Base-by-base conservation (phyloP, 2,797 vertebrate genomes). In the Atherinosoma microstoma region DNA sequence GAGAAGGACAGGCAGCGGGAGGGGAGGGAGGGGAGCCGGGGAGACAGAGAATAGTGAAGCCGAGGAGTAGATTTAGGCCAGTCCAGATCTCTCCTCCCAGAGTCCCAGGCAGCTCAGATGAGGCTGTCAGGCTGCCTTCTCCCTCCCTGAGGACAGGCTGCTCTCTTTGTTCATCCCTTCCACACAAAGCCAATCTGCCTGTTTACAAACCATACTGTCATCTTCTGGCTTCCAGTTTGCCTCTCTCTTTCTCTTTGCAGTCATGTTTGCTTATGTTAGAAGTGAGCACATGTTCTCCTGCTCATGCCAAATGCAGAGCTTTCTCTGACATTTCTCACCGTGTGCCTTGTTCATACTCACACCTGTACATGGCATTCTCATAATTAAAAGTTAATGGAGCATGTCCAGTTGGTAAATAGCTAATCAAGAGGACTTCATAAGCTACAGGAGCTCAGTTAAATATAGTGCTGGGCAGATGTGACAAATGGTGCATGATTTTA, bases 181-280 rank as follows among this genome's bases (percentile, higher is more conserved):
- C 84, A 91, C 90, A 94, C 89, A 93, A 92, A 92, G 84, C 91
- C 86, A 91, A 92, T 92, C 91, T 92, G 92, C 91, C 90, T 92
- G 93, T 94, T 93, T 93, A 92, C 93, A 94, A 93, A 93, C 88
- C 89, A 89, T 89, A 90, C 91, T 92, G 90, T 93, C 93, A 92
- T 92, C 87, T 88, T 87, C 79, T 87, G 82, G 76, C 87, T 89
- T 87, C 78, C 87, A 86, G 82, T 91, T 89, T 88, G 75, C 82
- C 80, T 87, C 70, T 69, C 67, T 88, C 76, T 87, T 87, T 74
- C 72, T 88, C 79, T 80, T 78, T 85, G 84, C 87, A 78, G 76
- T 79, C 82, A 73, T 89, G 80, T 91, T 89, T 87, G 79, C 88
- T 86, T 76, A 82, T 61, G 80, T 84, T 79, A 36, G 70, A 66